Evolutionary conservation across 2,797 vertebrate species (phyloP).

Genomic region (Lophotriccus pileatus): DNA sequence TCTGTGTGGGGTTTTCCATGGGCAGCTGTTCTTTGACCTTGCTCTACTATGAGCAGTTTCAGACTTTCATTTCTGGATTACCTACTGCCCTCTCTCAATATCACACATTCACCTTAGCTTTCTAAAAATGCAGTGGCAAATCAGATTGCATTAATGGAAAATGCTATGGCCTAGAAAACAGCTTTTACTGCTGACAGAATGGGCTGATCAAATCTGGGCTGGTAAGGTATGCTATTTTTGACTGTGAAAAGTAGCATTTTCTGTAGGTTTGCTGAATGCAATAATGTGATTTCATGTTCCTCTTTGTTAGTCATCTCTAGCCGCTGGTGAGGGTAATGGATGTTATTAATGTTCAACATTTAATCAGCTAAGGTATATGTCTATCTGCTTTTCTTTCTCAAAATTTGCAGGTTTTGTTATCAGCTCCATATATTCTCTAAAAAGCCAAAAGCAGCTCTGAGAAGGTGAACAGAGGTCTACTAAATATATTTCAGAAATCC

Average conservation of each 20-base stretch:
- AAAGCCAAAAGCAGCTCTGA: background rate
- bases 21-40: conserved; percentile 38
- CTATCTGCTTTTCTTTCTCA: conserved; percentile 14
- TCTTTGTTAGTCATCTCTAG: conserved; percentile 24
- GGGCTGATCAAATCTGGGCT: conserved; percentile 35
- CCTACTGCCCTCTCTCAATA: background rate
- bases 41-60: background rate
- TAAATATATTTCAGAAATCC: background rate
- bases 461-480: conserved; percentile 32
- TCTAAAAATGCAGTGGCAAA: conserved; percentile 52
- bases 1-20: background rate
- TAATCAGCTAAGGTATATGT: conserved; percentile 14
- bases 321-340: background rate
- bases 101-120: conserved; percentile 26
- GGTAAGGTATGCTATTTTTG: conserved; percentile 22
- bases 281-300: conserved; percentile 18
- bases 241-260: conserved; percentile 36
- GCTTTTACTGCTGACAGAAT: conserved; percentile 60
- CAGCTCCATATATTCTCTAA: background rate
- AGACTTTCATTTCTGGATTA: conserved; percentile 28
- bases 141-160: conserved; percentile 57
- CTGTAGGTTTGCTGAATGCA: conserved; percentile 3
- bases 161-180: conserved; percentile 37
- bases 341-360: conserved; percentile 14
- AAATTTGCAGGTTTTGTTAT: background rate